Base-by-base conservation (phyloP, 2,888 invertebrate genomes). In the Notodonta dromedarius region DNA sequence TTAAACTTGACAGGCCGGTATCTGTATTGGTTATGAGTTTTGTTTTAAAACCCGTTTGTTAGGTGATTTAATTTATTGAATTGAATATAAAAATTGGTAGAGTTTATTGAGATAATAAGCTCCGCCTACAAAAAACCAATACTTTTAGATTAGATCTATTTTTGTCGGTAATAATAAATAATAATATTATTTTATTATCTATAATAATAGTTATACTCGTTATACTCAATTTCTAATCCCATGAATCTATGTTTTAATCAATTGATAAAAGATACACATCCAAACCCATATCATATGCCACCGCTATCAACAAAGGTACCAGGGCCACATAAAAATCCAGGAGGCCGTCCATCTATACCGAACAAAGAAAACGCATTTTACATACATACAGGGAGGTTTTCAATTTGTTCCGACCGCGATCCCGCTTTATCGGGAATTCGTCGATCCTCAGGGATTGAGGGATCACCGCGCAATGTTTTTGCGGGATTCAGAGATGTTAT, bases 381-480 rank as follows among this genome's bases (percentile, higher is more conserved):
- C 72, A 75, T 75, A 71, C 65, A 76, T 76, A 69, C 71, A 60
- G 63, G 60, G 66, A 76, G 76, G 70, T 78, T 76, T 78, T 78
- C 78, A 78, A 78, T 78, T 78, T 78, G 77, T 74, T 71, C 73
- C 67, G 69, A 11, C 69, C 73, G 67, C 77, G 76, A 71, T 74
- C 72, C 71, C 65, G 63, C 66, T 71, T 78, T 80, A 80, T 80
- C 80, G 76, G 71, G 74, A 67, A 67, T 69, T 72, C 74, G 60
- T 14, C 65, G 65, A 67, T 63, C 66, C 68, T 65, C 16, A 35
- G 78, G 74, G 72, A 66, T 68, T 66, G 76, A 67, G 65, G 72
- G 72, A 67, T 74, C 63, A 61, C 52, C 11, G 61, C 66, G 70
- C 68, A 67, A 69, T 69, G 74, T 74, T 74, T 73, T 67, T 67